Conservation (phyloP, 2,888 invertebrate species). For the Cataglyphis livida region DNA sequence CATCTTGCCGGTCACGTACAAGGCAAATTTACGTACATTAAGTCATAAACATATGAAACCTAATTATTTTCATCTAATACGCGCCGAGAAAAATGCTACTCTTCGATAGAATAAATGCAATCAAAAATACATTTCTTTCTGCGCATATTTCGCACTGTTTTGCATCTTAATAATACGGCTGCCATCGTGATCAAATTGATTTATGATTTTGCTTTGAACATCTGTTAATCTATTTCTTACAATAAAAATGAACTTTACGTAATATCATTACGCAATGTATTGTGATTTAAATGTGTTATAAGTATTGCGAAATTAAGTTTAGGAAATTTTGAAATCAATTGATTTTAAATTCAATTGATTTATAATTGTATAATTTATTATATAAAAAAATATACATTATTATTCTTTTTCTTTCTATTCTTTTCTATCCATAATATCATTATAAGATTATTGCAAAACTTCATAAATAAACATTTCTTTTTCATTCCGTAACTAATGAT, state of each 20-base stretch:
- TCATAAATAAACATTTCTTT: not conserved
- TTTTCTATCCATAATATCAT: not conserved
- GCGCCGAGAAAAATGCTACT: not conserved
- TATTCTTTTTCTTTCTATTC: too few relatives aligned
- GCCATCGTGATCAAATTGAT: not conserved
- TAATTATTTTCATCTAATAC: not conserved
- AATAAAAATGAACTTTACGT: not conserved
- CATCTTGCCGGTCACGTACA: conserved; percentile 16
- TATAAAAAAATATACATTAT: not conserved
- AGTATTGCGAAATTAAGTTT: not conserved
- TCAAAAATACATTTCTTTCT: not conserved
- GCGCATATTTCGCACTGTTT: not conserved
- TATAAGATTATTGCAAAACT: not conserved
- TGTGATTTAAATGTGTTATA: not conserved
- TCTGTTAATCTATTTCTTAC: not conserved
- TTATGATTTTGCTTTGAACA: not conserved
- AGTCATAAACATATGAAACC: not conserved
- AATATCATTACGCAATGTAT: not conserved
- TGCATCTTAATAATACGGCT: not conserved
- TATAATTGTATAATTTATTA: not conserved
- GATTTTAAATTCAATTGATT: not conserved
- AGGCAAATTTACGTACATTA: not conserved
- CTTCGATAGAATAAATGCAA: not conserved
- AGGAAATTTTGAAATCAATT: not conserved
- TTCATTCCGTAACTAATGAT: not conserved